Conservation (phyloP, 2,797 vertebrate genomes). For the Spatula clypeata region DNA sequence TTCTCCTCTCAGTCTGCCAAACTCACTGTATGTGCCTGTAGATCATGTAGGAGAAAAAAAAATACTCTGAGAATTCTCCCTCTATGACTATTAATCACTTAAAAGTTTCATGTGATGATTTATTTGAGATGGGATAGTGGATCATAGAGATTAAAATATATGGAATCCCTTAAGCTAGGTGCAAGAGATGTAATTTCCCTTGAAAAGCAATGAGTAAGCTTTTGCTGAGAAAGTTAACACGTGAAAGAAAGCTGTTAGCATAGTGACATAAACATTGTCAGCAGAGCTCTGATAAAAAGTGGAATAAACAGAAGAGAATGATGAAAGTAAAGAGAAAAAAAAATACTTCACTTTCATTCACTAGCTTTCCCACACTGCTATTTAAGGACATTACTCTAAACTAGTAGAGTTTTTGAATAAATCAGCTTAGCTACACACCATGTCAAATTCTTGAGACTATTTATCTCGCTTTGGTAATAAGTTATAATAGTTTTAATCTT, state of each 20-base stretch:
- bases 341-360: background rate
- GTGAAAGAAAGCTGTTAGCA: background rate
- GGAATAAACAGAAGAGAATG: background rate
- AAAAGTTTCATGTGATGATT: background rate
- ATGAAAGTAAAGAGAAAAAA: background rate
- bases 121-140: background rate
- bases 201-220: background rate
- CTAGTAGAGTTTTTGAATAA: background rate
- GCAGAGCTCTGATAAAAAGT: background rate
- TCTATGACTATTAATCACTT: background rate
- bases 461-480: background rate
- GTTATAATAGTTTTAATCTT: background rate
- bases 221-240: background rate
- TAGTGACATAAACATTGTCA: background rate
- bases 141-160: background rate
- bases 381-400: background rate
- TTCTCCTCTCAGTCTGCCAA: background rate
- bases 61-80: background rate
- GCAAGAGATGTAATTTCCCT: background rate
- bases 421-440: background rate
- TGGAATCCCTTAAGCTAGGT: background rate
- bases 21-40: accelerated
- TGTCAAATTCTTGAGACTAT: background rate
- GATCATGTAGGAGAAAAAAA: background rate
- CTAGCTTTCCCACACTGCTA: background rate